phyloP scores from a whole-genome alignment of 2,888 invertebrate species.

The Oxycera nigricornis region DNA sequence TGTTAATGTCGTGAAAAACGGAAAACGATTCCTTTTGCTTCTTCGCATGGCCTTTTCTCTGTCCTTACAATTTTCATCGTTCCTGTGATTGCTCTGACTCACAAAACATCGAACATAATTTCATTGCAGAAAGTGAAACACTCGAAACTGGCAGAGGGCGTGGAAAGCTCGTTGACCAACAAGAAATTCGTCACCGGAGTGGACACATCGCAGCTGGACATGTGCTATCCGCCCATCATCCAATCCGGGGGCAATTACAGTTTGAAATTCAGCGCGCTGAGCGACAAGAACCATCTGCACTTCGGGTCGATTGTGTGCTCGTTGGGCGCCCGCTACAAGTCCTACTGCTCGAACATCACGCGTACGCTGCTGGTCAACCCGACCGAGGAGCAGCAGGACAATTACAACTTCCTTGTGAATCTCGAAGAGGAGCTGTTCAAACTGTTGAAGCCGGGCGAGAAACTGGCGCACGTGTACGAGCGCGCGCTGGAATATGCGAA shows the following conservation, averaged over 20 bases:
- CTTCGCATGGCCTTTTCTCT: too few species aligned
- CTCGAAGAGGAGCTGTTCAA: conserved; percentile 91
- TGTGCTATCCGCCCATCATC: conserved; percentile 98
- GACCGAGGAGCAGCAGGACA: conserved; percentile 75
- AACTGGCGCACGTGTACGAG: conserved; percentile 87
- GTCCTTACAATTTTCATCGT: too few species aligned
- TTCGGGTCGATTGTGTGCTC: conserved; percentile 97
- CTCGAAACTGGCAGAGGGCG: conserved; percentile 91
- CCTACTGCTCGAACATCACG: conserved; percentile 97
- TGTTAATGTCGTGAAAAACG: too few species aligned
- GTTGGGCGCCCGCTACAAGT: conserved; percentile 93
- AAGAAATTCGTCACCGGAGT: conserved; percentile 94
- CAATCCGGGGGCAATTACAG: conserved; percentile 98
- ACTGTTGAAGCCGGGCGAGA: conserved; percentile 79
- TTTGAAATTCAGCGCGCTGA: conserved; percentile 94
- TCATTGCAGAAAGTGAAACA: conserved; percentile 90
- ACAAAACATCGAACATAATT: too few species aligned
- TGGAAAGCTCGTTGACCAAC: conserved; percentile 91
- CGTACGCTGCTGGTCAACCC: conserved; percentile 97
- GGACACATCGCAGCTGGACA: conserved; percentile 88
- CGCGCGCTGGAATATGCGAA: conserved; percentile 81
- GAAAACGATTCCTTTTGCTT: too few species aligned
- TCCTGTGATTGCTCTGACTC: too few species aligned
- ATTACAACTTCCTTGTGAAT: conserved; percentile 90
- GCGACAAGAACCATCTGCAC: conserved; percentile 92